These are phyloP conservation scores for Fistularia commersonii DNA, from an alignment of 2,797 vertebrate genomes.

Conservation along the genomic window DNA sequence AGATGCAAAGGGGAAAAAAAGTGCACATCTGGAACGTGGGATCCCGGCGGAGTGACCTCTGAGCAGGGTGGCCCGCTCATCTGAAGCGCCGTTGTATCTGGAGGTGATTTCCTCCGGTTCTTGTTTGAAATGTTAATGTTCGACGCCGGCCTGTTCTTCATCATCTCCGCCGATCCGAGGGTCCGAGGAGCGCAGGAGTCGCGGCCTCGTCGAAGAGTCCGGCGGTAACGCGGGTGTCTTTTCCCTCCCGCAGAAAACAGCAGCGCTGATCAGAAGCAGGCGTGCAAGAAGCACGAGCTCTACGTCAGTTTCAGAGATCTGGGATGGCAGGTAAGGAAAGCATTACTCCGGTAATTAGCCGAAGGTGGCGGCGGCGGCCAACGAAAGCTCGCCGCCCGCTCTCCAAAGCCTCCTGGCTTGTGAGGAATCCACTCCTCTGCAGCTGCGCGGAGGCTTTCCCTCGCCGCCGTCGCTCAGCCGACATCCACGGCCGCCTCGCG, in stretches of 20 bases:
- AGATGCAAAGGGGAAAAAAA: conserved; percentile 19
- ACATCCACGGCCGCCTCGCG: too few relatives aligned
- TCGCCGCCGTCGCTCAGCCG: too few relatives aligned
- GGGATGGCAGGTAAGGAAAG: conserved; percentile 99
- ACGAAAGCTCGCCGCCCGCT: too few relatives aligned
- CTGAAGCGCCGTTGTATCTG: conserved; percentile 49
- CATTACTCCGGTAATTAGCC: too few relatives aligned
- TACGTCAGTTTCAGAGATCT: conserved; percentile 98
- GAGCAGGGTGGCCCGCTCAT: conserved; percentile 50
- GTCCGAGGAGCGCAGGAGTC: conserved; percentile 25
- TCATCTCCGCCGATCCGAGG: conserved; percentile 33
- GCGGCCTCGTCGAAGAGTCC: conserved; percentile 16
- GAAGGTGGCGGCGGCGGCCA: too few relatives aligned
- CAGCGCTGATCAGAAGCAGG: conserved; percentile 93
- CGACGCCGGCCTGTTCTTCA: conserved; percentile 37
- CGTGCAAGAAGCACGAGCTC: conserved; percentile 97
- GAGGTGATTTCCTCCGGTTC: conserved; percentile 47
- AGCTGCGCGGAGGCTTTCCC: too few relatives aligned
- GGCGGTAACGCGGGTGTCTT: conserved; percentile 10
- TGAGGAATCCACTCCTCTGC: too few relatives aligned
- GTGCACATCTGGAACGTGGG: conserved; percentile 53
- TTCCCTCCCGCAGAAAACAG: conserved; percentile 84
- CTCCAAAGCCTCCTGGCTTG: too few relatives aligned
- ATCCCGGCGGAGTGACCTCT: conserved; percentile 47
- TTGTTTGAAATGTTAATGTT: conserved; percentile 47